Base-by-base conservation (phyloP, 2,888 invertebrate genomes). In the Limenitis arthemis region DNA sequence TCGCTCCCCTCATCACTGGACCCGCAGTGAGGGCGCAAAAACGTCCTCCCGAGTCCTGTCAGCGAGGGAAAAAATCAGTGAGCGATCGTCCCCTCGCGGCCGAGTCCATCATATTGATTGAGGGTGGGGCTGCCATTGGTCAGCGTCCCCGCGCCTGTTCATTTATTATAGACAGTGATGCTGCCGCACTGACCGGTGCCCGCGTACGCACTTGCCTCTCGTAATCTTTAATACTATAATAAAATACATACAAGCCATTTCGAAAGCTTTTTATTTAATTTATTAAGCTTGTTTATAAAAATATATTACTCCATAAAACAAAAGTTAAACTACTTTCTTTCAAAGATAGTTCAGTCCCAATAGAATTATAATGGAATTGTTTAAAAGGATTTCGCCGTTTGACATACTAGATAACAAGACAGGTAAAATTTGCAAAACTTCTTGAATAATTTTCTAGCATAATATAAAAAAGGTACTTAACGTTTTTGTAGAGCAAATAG, bases 21-120 rank as follows among this genome's bases (percentile, higher is more conserved):
- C 70, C 66, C 75, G 74, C 71, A 74, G 69, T 70, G 72, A 80
- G 83, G 83, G 82, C 73, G 77, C 83, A 85, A 85, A 85, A 84
- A 83, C 82, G 80, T 81, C 80, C 84, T 82, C 81, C 82, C 78
- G 78, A 76, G 78, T 78, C 77, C 80, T 84, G 84, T 84, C 84
- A 84, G 83, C 80, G 84, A 83, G 84, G 86, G 83, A 86, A 86
- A 86, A 86, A 86, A 86, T 86, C 85, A 84, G 86, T 86, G 86
- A 86, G 84, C 86, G 86, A 86, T 85, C 84, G 86, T 82, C 86
- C 86, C 86, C 86, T 85, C 85, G 85, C 83, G 82, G 68, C 75
- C 74, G 81, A 86, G 86, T 87, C 86, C 86, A 86, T 87, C 87
- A 87, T 87, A 87, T 87, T 87, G 87, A 87, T 87, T 87, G 87